A percentile compares a stretch with the other conserved stretches of the same genome.
These are phyloP conservation scores for Holcopasites calliopsidis DNA, from an alignment of 1,140 invertebrate species.

Conservation along the genomic window DNA sequence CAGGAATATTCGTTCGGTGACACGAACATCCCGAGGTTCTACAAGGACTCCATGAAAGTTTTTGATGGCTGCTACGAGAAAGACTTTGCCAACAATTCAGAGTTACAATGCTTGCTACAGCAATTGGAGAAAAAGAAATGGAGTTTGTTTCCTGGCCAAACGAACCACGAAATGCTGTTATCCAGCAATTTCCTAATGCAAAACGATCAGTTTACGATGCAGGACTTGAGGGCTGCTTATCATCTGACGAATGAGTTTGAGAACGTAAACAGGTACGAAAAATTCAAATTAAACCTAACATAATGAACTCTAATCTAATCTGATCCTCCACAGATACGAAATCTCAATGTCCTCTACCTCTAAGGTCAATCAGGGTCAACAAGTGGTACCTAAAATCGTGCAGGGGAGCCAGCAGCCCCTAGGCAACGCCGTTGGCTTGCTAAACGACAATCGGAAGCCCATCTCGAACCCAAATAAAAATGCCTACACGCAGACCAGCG, in stretches of 20 bases:
- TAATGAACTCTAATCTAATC: background rate
- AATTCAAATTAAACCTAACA: background rate
- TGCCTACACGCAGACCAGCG: background rate
- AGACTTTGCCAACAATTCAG: slow-evolving; percentile 25
- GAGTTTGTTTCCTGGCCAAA: background rate
- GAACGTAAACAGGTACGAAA: background rate
- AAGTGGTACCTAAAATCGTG: background rate
- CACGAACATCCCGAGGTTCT: slow-evolving; percentile 3
- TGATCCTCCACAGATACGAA: background rate
- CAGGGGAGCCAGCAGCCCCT: background rate
- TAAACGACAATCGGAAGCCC: background rate
- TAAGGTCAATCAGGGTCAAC: background rate
- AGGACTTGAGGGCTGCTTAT: too few relatives aligned
- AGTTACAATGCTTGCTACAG: slow-evolving; percentile 5
- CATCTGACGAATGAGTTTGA: background rate
- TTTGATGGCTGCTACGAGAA: slow-evolving; percentile 31
- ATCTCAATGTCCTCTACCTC: background rate
- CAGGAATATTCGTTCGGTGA: background rate
- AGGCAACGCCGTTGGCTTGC: background rate
- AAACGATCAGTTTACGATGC: background rate
- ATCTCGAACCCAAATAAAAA: background rate
- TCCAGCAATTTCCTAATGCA: background rate
- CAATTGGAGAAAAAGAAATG: slow-evolving; percentile 33
- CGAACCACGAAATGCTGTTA: background rate
- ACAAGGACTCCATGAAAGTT: slow-evolving; percentile 22